phyloP scores from a whole-genome alignment of 2,888 invertebrate genomes.

The Spilarctia lutea region DNA sequence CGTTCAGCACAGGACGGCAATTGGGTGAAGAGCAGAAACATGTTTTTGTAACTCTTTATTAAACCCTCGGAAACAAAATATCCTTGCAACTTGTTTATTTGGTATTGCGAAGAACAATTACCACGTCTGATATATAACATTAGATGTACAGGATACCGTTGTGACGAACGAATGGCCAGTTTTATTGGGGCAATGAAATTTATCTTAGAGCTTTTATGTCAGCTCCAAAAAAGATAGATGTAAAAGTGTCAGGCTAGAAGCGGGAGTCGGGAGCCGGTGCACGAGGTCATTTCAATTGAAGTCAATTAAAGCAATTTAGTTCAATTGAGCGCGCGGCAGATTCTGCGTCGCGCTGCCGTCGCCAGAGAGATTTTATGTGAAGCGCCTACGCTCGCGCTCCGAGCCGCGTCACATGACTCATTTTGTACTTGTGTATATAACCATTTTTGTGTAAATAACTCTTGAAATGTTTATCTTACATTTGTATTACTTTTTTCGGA shows the following conservation, averaged over 20 bases:
- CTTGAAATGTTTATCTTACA: not conserved
- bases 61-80: not conserved
- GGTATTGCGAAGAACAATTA: not conserved
- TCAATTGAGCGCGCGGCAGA: constrained; percentile 85
- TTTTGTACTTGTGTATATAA: not conserved
- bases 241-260: constrained; percentile 84
- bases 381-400: constrained; percentile 52
- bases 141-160: constrained; percentile 40
- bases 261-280: constrained; percentile 81
- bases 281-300: constrained; percentile 87
- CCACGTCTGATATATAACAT: constrained; percentile 25
- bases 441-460: constrained; percentile 1
- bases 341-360: constrained; percentile 80
- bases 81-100: not conserved
- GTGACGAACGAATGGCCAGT: constrained; percentile 53
- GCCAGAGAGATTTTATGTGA: constrained; percentile 85
- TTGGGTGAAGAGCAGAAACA: not conserved
- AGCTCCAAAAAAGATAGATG: constrained; percentile 86
- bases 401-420: constrained; percentile 9
- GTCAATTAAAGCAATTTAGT: constrained; percentile 85
- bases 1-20: no score
- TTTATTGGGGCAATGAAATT: constrained; percentile 75
- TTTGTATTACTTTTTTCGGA: not conserved
- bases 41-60: not conserved
- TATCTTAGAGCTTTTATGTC: constrained; percentile 80